Conservation (phyloP, 2,113 vertebrate species). For the Trematomus loennbergii region DNA sequence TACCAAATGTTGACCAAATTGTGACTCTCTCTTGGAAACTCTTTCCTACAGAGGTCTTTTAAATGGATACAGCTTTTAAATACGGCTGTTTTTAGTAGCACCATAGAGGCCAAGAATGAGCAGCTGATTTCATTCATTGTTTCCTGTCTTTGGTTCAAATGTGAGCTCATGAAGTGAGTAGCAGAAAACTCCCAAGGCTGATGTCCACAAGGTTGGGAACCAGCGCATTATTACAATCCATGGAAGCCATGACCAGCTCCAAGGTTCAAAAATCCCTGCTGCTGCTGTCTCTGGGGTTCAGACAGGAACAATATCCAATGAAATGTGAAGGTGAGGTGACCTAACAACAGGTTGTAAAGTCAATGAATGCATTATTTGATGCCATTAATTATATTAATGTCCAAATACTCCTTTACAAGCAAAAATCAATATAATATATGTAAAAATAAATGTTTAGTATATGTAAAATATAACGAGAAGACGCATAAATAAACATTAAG, state of each 20-base stretch:
- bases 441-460: too few species aligned
- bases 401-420: too few species aligned
- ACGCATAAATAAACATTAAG: too few species aligned
- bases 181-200: slow-evolving; percentile 10
- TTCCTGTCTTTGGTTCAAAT: slow-evolving; percentile 1
- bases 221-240: slow-evolving; percentile 53
- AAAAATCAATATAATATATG: too few species aligned
- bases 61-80: background rate
- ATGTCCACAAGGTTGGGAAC: slow-evolving; percentile 34
- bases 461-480: too few species aligned
- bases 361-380: too few species aligned
- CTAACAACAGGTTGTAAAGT: background rate
- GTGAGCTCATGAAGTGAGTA: slow-evolving; percentile 1
- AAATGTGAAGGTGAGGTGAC: slow-evolving; percentile 2
- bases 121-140: slow-evolving; percentile 23
- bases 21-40: background rate
- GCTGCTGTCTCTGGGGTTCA: slow-evolving; percentile 30
- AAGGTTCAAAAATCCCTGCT: slow-evolving; percentile 42
- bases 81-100: slow-evolving; percentile 12
- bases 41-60: background rate
- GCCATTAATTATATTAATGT: too few species aligned
- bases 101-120: slow-evolving; percentile 3
- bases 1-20: background rate
- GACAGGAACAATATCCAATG: slow-evolving; percentile 58
- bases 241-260: slow-evolving; percentile 61